These are phyloP conservation scores for Drosophila dunni DNA, from an alignment of 1,140 invertebrate genomes.

Conservation along the genomic window DNA sequence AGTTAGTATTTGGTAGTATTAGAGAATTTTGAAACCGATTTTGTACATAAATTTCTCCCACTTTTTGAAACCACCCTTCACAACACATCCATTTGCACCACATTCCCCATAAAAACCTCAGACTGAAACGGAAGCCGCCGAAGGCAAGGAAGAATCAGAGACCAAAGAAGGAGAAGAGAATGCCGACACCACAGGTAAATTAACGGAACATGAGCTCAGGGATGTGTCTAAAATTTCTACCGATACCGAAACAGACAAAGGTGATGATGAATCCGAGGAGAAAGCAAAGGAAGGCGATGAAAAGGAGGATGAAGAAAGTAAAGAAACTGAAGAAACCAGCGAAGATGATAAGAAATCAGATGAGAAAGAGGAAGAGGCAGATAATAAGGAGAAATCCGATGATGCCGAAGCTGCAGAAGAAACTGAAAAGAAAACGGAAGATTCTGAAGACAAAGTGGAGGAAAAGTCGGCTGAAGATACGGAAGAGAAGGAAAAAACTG, in stretches of 20 bases:
- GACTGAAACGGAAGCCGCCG: slow-evolving; percentile 61
- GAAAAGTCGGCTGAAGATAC: background rate
- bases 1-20: slow-evolving; percentile 25
- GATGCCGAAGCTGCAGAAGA: slow-evolving; percentile 4
- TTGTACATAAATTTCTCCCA: slow-evolving; percentile 53
- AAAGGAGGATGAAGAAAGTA: slow-evolving; percentile 1
- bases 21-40: slow-evolving; percentile 21
- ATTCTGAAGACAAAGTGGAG: slow-evolving; percentile 13
- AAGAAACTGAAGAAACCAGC: slow-evolving; percentile 6
- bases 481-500: slow-evolving; percentile 9
- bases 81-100: slow-evolving; percentile 33
- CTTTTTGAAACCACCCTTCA: slow-evolving; percentile 6
- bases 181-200: slow-evolving; percentile 66
- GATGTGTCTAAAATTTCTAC: slow-evolving; percentile 40
- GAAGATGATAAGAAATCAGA: slow-evolving; percentile 26
- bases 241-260: slow-evolving; percentile 40
- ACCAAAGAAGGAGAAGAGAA: slow-evolving; percentile 48
- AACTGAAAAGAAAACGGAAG: slow-evolving; percentile 5
- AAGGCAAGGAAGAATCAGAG: slow-evolving; percentile 50
- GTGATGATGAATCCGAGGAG: slow-evolving; percentile 21
- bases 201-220: slow-evolving; percentile 5
- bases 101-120: slow-evolving; percentile 31
- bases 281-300: slow-evolving; percentile 18
- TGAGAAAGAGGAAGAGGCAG: slow-evolving; percentile 8
- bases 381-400: slow-evolving; percentile 7